These are phyloP conservation scores for Leuciscus waleckii DNA, from an alignment of 2,797 vertebrate species.

Conservation along the genomic window DNA sequence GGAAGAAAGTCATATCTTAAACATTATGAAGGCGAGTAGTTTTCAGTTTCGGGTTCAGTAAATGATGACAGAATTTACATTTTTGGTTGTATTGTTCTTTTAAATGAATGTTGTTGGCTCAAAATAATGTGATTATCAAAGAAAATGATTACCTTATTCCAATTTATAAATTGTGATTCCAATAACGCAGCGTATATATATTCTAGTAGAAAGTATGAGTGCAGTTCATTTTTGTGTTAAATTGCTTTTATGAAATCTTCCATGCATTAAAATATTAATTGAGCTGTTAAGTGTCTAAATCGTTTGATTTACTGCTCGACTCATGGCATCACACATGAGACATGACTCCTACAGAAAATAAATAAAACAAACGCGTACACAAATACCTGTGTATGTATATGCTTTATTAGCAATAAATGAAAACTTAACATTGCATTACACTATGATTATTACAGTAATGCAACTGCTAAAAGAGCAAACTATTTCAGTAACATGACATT, in stretches of 20 bases:
- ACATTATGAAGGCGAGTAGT: no score
- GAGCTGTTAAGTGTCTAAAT: not conserved
- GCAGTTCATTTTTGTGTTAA: not conserved
- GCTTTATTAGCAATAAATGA: conserved; percentile 7
- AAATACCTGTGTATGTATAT: not conserved
- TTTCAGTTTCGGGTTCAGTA: no score
- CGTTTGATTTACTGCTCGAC: not conserved
- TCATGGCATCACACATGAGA: not conserved
- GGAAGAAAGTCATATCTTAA: no score
- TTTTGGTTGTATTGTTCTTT: not conserved
- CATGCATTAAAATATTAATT: not conserved
- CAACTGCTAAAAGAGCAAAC: not conserved
- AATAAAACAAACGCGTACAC: not conserved
- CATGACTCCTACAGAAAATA: not conserved
- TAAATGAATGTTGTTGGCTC: not conserved
- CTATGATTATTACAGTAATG: not conserved
- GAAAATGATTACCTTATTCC: not conserved
- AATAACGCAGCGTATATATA: not conserved
- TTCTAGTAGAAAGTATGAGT: not conserved
- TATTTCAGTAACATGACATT: not conserved
- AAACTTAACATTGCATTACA: not conserved
- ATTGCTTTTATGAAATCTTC: not conserved
- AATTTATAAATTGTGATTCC: not conserved
- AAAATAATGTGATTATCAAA: not conserved
- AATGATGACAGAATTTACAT: not conserved